A percentile compares a stretch with the other conserved stretches of the same genome.
Conservation (phyloP, 2,797 vertebrate genomes). For the Scarus forsteni region DNA sequence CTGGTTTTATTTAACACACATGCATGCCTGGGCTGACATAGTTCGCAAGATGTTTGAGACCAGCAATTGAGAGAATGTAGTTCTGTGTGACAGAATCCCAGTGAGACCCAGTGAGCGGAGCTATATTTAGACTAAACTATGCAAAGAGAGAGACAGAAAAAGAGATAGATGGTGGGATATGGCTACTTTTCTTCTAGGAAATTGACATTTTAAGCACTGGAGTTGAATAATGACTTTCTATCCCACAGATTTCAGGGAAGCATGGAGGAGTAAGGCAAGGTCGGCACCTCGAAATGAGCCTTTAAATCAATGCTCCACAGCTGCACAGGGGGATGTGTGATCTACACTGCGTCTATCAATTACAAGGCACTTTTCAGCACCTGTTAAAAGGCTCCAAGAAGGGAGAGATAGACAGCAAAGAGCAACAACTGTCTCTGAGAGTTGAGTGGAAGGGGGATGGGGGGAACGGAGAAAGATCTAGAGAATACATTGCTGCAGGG, state of each 20-base stretch:
- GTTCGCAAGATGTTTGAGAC: conserved; percentile 39
- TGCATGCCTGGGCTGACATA: conserved; percentile 35
- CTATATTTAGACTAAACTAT: conserved; percentile 71
- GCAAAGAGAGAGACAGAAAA: conserved; percentile 7
- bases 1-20: conserved; percentile 31
- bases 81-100: conserved; percentile 68
- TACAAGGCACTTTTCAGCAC: conserved; percentile 54
- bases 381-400: conserved; percentile 55
- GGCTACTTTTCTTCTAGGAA: conserved; percentile 5
- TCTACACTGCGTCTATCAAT: conserved; percentile 58
- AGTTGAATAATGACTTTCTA: conserved; percentile 24
- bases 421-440: conserved; percentile 38
- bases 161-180: not conserved
- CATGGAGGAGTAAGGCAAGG: not conserved
- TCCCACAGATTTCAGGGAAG: conserved; percentile 11
- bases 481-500: not conserved
- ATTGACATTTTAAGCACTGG: conserved; percentile 8
- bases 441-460: not conserved
- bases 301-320: conserved; percentile 63
- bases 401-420: conserved; percentile 25
- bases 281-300: conserved; percentile 44
- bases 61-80: conserved; percentile 53
- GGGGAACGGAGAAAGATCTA: not conserved
- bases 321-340: conserved; percentile 49
- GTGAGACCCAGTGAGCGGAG: conserved; percentile 46